These are phyloP conservation scores for Solenopsis invicta DNA, from an alignment of 1,140 invertebrate species.

Conservation along the genomic window DNA sequence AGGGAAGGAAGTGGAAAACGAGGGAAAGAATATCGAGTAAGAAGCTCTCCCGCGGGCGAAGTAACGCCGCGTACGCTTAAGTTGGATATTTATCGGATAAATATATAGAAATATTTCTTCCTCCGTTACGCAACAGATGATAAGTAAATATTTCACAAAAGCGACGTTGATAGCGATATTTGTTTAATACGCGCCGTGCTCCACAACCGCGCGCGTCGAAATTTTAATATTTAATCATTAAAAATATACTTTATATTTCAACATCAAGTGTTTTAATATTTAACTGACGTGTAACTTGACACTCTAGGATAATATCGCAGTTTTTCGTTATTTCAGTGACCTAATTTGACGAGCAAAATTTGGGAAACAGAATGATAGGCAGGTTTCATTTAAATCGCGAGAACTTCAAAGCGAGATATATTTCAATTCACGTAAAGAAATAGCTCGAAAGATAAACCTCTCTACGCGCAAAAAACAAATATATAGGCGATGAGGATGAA, in stretches of 20 bases:
- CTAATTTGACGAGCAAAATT: background rate
- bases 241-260: background rate
- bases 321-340: background rate
- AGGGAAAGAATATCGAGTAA: background rate
- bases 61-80: slow-evolving; percentile 12
- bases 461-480: too few relatives aligned
- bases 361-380: background rate
- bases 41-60: background rate
- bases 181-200: background rate
- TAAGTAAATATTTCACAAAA: slow-evolving; percentile 28
- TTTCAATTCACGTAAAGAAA: background rate
- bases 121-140: slow-evolving; percentile 22
- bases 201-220: background rate
- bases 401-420: background rate
- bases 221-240: background rate
- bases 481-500: background rate
- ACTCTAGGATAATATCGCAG: background rate
- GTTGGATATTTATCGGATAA: slow-evolving; percentile 24
- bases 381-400: background rate
- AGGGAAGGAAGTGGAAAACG: background rate
- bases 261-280: background rate
- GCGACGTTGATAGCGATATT: slow-evolving; percentile 13
- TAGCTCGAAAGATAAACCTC: background rate
- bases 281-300: background rate
- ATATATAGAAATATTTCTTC: slow-evolving; percentile 9